Base-by-base conservation (phyloP, 2,888 invertebrate genomes). In the Antitype chi region DNA sequence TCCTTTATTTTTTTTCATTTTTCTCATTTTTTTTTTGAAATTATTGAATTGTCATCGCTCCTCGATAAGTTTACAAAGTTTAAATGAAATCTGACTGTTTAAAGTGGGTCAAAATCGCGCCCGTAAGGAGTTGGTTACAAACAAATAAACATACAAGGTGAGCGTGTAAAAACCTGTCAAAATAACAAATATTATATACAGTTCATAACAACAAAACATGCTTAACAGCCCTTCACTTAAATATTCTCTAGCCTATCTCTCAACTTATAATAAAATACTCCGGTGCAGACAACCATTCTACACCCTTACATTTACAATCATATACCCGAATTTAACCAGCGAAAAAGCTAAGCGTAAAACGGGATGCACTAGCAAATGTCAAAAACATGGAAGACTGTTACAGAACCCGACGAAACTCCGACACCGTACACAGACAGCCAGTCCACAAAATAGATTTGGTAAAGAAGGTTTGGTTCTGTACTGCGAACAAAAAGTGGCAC, bases 321-420 rank as follows among this genome's bases (percentile, higher is more conserved):
- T n/a, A 76, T 62, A 70, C 49, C 23, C 62, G 43, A 77, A 82
- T 82, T 83, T 72, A 83, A 80, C 74, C 76, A 75, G 73, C 67
- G 69, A 81, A 86, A 86, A 86, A 76, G 74, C 77, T 80, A 78
- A 74, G 62, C 78, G 67, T 78, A 84, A 88, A 85, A 82, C 59
- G 53, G 70, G 57, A 77, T 86, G 86, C 78, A 77, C 70, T 79
- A 78, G 73, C 76, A 75, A 81, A 78, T 88, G 88, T 86, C 86
- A 87, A 70, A 86, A 74, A 81, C 86, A 87, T 78, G 72, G 64
- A 70, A 69, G 74, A 75, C 79, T 81, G 86, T 73, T 55, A 66
- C 63, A 52, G 59, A 81, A 80, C 75, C 79, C 78, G 76, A 78
- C 77, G 59, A 73, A 83, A 81, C 74, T 80, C 87, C 55, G 72